Base-by-base conservation (phyloP, 2,888 invertebrate genomes). In the Polydrusus tereticollis region DNA sequence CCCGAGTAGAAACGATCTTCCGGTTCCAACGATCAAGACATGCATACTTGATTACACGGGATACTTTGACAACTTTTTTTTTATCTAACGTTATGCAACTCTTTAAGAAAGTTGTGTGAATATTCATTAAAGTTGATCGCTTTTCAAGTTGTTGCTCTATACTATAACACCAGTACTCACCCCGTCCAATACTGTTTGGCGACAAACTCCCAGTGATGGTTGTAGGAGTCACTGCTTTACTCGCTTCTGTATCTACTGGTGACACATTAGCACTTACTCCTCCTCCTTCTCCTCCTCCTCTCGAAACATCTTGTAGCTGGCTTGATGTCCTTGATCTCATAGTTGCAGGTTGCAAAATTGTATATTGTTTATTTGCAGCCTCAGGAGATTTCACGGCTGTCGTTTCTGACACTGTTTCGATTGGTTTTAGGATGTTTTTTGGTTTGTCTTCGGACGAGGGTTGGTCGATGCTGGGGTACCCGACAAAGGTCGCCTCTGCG, bases 261-360 rank as follows among this genome's bases (percentile, higher is more conserved):
- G 82, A 86, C 84, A 90, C 90, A 76, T 89, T 88, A n/a, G n/a
- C n/a, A 36, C 89, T 88, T 50, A 90, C 90, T 50, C 90, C 91
- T 79, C 91, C 92, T 47, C 92, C n/a, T n/a, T n/a, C n/a, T n/a
- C n/a, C n/a, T 50, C 90, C 91, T 79, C 91, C 92, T 47, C 92
- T 86, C 33, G 90, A 88, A 20, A 83, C 84, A 83, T 95, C 94
- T 83, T 94, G 94, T 82, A 94, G 88, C 20, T 93, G 94, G 26
- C 58, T 73, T 16, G 55, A 36, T 0, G 94, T 94, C 59, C 94
- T 89, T 20, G 94, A 94, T 2, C 94, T 93, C 0, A 90, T 89
- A n/a, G 20, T 69, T 10, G 94, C 94, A 0, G 95, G 95, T 85
- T 95, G 95, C 75, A 95, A 87, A 78, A 94, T 94, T 73, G 95